phyloP scores from a whole-genome alignment of 35 echinoderm and acorn worm genomes.

The Apostichopus japonicus region DNA sequence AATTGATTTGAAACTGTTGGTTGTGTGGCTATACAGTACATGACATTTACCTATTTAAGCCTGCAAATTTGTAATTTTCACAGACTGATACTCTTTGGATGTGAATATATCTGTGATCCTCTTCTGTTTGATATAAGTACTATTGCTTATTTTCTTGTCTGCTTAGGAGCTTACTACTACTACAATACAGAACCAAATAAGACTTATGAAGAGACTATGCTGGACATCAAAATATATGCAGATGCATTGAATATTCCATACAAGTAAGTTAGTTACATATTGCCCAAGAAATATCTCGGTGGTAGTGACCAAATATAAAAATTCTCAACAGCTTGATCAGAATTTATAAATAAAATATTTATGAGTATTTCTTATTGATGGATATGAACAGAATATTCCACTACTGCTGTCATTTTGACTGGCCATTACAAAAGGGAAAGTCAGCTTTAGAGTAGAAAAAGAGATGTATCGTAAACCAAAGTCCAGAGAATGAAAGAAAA shows the following conservation, averaged over 20 bases:
- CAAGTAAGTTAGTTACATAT: slow-evolving; percentile 1
- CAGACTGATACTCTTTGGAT: too few relatives aligned
- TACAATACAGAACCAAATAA: slow-evolving; percentile 65
- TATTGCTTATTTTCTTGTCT: background rate
- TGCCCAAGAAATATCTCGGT: background rate
- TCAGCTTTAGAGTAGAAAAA: too few relatives aligned
- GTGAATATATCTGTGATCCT: too few relatives aligned
- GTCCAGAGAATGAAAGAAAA: too few relatives aligned
- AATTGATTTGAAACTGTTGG: background rate
- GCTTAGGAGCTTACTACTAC: slow-evolving; percentile 50
- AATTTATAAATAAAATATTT: background rate
- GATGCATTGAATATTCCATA: slow-evolving; percentile 43
- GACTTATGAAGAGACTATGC: slow-evolving; percentile 60
- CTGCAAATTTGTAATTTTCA: too few relatives aligned
- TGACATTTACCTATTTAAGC: too few relatives aligned
- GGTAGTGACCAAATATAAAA: background rate
- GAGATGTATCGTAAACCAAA: too few relatives aligned
- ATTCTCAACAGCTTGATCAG: background rate
- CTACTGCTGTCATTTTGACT: too few relatives aligned
- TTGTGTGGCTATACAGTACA: too few relatives aligned
- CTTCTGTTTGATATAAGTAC: background rate
- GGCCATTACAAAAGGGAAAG: too few relatives aligned
- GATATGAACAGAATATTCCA: too few relatives aligned
- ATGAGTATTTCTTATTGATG: background rate
- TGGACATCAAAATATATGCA: slow-evolving; percentile 50